Percentiles rank a stretch among this genome's conserved stretches.
phyloP scores from a whole-genome alignment of 92 coral and sea anemone species.

The Meandrina meandrites region DNA sequence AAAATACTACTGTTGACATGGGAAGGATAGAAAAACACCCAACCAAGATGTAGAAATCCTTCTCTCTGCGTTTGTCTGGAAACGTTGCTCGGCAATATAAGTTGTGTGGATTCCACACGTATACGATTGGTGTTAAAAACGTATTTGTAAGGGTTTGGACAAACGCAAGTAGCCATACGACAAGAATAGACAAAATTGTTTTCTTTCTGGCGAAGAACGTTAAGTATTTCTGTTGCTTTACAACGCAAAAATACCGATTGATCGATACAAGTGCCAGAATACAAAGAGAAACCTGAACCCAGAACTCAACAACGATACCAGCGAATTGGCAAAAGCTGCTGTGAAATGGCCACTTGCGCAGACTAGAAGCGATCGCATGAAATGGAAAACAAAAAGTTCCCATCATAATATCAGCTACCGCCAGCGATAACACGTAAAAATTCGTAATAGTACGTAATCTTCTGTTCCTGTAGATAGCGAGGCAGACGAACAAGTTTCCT shows the following conservation, averaged over 20 bases:
- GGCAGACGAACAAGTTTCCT: not conserved
- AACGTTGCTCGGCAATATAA: not conserved
- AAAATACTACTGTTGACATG: not conserved
- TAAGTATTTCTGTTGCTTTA: not conserved
- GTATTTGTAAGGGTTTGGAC: not conserved
- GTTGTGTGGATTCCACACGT: not conserved
- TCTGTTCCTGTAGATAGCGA: not conserved
- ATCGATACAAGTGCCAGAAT: not conserved
- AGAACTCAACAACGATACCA: not conserved
- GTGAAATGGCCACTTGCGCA: not conserved
- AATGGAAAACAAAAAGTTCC: not conserved
- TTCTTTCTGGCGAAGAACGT: not conserved
- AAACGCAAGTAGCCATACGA: not conserved
- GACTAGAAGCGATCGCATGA: not conserved
- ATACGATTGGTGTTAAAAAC: not conserved
- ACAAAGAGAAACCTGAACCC: not conserved
- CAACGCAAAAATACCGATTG: not conserved
- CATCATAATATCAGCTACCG: not conserved
- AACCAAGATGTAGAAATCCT: not conserved
- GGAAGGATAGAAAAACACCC: not conserved
- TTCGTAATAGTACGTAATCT: not conserved
- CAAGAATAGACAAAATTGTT: not conserved
- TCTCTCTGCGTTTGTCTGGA: not conserved
- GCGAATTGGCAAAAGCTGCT: not conserved
- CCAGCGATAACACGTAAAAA: not conserved